These are phyloP conservation scores for Semaprochilodus insignis DNA, from an alignment of 2,797 vertebrate genomes.

Conservation along the genomic window DNA sequence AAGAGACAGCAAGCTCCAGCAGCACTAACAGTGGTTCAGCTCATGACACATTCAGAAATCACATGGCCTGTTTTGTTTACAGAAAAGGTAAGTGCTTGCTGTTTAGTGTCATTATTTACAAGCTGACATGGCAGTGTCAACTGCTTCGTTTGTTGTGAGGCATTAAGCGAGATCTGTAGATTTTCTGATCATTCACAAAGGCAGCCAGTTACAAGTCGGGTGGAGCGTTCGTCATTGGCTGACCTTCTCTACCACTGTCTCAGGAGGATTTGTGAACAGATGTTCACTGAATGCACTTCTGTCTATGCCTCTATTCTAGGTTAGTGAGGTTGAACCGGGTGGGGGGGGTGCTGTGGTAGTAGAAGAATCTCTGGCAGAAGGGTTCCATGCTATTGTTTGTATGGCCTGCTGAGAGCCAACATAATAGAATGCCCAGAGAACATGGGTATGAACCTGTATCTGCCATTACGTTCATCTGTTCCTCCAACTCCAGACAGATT, in stretches of 20 bases:
- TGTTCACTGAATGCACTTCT: conserved; percentile 50
- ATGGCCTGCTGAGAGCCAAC: neutral
- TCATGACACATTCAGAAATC: neutral
- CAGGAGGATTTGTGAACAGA: conserved; percentile 48
- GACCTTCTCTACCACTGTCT: conserved; percentile 49
- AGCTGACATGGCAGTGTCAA: conserved; percentile 6
- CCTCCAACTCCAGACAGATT: conserved; percentile 9
- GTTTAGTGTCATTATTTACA: conserved; percentile 1
- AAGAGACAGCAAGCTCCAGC: neutral
- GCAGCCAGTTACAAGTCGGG: conserved; percentile 29
- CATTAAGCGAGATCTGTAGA: conserved; percentile 27
- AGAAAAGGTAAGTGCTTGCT: neutral
- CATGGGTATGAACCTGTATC: no score
- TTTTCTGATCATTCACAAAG: conserved; percentile 42
- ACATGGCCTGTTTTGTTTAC: neutral
- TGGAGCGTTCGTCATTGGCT: conserved; percentile 53
- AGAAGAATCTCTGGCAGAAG: conserved; percentile 17
- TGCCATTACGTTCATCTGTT: neutral
- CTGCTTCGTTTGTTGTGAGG: conserved; percentile 15
- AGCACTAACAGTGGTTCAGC: neutral
- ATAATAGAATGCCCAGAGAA: neutral
- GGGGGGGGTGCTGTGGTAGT: no score
- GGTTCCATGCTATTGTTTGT: neutral
- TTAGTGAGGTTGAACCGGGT: neutral
- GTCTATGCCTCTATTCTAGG: conserved; percentile 33